Conservation (phyloP, 2,113 vertebrate genomes). For the Glaucomys volans region DNA sequence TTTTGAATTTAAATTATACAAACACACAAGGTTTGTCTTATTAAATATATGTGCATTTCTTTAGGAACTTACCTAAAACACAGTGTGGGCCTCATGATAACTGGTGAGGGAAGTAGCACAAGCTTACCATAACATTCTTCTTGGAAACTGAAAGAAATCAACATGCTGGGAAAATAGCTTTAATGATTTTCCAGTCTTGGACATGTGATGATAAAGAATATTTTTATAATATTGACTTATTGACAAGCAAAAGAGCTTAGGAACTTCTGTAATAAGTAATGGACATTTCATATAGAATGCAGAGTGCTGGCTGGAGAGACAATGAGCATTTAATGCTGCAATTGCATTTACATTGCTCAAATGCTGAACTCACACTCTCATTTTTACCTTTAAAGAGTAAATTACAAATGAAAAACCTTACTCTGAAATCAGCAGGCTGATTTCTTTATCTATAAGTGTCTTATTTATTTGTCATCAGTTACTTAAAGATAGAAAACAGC, state of each 20-base stretch:
- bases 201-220: conserved; percentile 49
- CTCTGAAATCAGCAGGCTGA: not conserved
- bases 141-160: conserved; percentile 1
- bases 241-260: conserved; percentile 7
- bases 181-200: conserved; percentile 34
- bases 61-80: not conserved
- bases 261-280: conserved; percentile 21
- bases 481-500: not conserved
- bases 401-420: not conserved
- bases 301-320: conserved; percentile 25
- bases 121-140: not conserved
- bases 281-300: conserved; percentile 22
- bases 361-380: not conserved
- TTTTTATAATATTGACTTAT: conserved; percentile 44
- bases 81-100: not conserved
- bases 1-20: not conserved
- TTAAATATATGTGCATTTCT: not conserved
- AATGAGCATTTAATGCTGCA: conserved; percentile 36
- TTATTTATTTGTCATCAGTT: conserved; percentile 4
- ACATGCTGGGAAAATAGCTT: not conserved
- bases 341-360: conserved; percentile 45
- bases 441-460: conserved; percentile 21
- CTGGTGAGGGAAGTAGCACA: not conserved
- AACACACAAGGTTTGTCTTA: not conserved
- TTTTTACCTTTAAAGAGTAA: conserved; percentile 42